Conservation (phyloP, 2,888 invertebrate genomes). For the Nezara viridula region DNA sequence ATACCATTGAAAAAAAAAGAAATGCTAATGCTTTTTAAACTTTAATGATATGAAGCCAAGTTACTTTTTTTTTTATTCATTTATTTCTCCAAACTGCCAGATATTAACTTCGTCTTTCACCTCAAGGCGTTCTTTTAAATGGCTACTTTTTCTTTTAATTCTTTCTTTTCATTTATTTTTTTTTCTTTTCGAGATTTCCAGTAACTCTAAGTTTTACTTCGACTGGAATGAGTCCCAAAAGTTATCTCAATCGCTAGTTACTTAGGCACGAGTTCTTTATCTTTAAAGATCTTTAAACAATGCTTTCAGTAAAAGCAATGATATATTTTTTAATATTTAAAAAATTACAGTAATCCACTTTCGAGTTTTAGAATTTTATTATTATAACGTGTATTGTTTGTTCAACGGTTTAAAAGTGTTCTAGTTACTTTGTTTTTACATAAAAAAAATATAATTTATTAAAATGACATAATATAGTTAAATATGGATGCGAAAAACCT, state of each 20-base stretch:
- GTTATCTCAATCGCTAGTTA: background rate
- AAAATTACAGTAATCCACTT: too few species aligned
- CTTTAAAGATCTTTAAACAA: background rate
- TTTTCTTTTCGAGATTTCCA: background rate
- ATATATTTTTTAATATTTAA: background rate
- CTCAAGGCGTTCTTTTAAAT: constrained; percentile 8
- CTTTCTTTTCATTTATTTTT: background rate
- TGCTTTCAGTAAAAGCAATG: background rate
- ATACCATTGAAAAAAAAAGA: background rate
- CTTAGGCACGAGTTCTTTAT: background rate
- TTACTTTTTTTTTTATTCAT: background rate
- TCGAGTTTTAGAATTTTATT: too few species aligned
- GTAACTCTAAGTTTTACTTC: background rate
- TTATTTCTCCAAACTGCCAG: background rate
- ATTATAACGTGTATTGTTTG: too few species aligned
- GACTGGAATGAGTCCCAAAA: background rate
- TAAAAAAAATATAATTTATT: too few species aligned
- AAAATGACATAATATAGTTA: too few species aligned
- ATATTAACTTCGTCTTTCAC: constrained; percentile 2
- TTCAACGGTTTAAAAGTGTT: too few species aligned
- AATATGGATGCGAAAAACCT: too few species aligned
- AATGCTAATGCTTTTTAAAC: background rate
- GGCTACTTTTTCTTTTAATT: constrained; percentile 38
- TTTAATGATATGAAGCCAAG: constrained; percentile 7
- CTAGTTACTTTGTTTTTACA: too few species aligned